Conservation (phyloP, 2,113 vertebrate species). For the Phalacrocorax carbo region DNA sequence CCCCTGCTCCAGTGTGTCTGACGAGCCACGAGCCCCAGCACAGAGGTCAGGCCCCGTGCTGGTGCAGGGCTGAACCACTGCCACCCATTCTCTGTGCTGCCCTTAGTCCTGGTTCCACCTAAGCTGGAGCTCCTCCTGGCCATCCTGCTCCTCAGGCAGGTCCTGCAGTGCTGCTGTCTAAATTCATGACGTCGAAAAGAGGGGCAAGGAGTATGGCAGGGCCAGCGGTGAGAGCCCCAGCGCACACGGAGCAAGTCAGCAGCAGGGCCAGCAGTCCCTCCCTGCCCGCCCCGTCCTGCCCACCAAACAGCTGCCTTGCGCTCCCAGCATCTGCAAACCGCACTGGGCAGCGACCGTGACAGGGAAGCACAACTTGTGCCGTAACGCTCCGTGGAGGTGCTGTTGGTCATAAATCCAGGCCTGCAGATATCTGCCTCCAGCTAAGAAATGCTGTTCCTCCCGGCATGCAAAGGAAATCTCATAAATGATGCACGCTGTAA, state of each 20-base stretch:
- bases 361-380: no score
- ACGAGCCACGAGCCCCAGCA: not conserved
- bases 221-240: not conserved
- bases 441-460: not conserved
- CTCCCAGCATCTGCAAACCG: fast-evolving
- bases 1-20: not conserved
- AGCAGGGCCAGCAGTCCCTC: not conserved
- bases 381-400: fast-evolving
- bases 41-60: not conserved
- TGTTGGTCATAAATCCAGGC: not conserved
- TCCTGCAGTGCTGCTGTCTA: not conserved
- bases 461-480: not conserved
- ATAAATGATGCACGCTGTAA: not conserved
- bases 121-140: not conserved
- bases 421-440: not conserved
- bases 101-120: not conserved
- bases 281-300: no score
- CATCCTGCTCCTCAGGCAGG: not conserved
- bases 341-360: fast-evolving
- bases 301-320: not conserved
- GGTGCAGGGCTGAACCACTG: not conserved
- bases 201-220: not conserved
- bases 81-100: not conserved
- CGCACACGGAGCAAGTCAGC: no score
- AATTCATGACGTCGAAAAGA: not conserved